phyloP scores from a whole-genome alignment of 1,140 invertebrate genomes.

The Drosophila hydei region DNA sequence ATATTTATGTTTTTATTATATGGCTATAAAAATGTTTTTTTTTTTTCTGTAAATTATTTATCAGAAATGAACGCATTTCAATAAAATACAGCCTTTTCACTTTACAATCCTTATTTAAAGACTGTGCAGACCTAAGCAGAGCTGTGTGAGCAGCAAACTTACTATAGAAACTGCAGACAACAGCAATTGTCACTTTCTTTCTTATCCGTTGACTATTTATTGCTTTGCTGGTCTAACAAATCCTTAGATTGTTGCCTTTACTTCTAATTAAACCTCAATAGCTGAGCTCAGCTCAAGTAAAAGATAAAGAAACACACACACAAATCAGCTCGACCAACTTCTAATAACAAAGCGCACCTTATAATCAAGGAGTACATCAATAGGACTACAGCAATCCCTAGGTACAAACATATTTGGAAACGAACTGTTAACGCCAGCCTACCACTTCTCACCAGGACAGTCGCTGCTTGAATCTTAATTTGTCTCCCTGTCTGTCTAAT shows the following conservation, averaged over 20 bases:
- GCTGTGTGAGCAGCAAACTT: neutral
- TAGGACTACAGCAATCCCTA: slow-evolving; percentile 19
- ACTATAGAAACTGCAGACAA: neutral
- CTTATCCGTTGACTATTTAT: slow-evolving; percentile 34
- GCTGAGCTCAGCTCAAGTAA: slow-evolving; percentile 21
- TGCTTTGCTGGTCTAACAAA: slow-evolving; percentile 27
- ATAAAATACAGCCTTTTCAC: neutral
- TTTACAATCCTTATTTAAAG: neutral
- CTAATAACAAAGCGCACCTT: slow-evolving; percentile 26
- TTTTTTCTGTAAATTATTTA: neutral
- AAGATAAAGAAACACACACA: slow-evolving; percentile 21
- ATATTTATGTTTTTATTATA: neutral
- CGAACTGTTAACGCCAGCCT: slow-evolving; percentile 77
- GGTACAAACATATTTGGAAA: slow-evolving; percentile 22
- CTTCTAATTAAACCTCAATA: slow-evolving; percentile 34
- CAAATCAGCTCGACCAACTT: slow-evolving; percentile 17
- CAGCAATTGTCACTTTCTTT: slow-evolving; percentile 6
- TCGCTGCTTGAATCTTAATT: slow-evolving; percentile 59
- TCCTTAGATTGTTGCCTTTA: slow-evolving; percentile 21
- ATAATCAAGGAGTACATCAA: slow-evolving; percentile 38
- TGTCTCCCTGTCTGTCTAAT: slow-evolving; percentile 37
- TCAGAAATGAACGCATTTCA: neutral
- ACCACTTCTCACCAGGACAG: slow-evolving; percentile 63
- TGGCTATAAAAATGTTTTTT: neutral
- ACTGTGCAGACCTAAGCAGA: neutral